Base-by-base conservation (phyloP, 2,888 invertebrate genomes). In the Agrotis puta region DNA sequence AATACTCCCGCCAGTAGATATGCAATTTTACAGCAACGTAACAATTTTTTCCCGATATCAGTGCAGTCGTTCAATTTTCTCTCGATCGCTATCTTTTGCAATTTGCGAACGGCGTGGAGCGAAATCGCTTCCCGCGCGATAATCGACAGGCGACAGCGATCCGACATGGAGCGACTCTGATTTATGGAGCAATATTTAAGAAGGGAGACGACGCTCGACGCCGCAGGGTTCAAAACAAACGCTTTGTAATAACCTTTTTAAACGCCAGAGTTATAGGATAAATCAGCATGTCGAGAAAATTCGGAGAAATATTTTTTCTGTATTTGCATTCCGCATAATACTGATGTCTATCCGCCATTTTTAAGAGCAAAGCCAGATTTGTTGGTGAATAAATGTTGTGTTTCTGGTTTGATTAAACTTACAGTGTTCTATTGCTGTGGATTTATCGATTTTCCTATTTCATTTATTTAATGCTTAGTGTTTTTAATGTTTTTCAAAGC, bases 101-200 rank as follows among this genome's bases (percentile, higher is more conserved):
- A 88, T 90, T 90, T 89, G 89, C 73, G 82, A 85, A 83, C 81
- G 79, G 74, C 74, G 79, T 79, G 79, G 79, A 86, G 83, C 80
- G 78, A 88, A 91, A 89, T 88, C 88, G 88, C 88, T 90, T 86
- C 83, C 87, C 85, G 87, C 85, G 90, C 87, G 90, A 91, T 93
- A 93, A 94, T 93, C 93, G 93, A 94, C 93, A 93, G 85, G 91
- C 92, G 93, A 90, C 91, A 90, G 90, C 91, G 91, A 89, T 88
- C 85, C 87, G 83, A 85, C 85, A 83, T 81, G 85, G 80, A 85
- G 86, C 83, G 83, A 82, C 86, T 82, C 90, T 90, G 92, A 94
- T 94, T 94, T 93, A 94, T 93, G 90, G 91, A 87, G 88, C 91
- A 92, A 92, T 93, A 92, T 92, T 88, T 87, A 86, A 81, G 87